phyloP scores from a whole-genome alignment of 2,113 vertebrate genomes.

The Lutjanus erythropterus region DNA sequence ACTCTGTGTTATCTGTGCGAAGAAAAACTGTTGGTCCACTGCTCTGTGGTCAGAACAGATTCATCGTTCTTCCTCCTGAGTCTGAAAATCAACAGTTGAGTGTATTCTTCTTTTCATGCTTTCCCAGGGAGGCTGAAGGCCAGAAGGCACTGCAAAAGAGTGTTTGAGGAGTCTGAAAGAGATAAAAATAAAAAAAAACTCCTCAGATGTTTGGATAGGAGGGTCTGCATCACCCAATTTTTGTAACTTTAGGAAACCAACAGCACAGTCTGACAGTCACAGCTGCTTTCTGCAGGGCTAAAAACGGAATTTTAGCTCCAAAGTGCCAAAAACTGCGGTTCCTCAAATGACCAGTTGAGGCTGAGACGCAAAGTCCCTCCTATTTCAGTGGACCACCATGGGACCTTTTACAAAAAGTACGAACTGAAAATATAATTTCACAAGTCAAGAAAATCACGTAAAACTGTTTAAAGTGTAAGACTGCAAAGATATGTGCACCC shows the following conservation, averaged over 20 bases:
- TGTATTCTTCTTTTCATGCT: neutral
- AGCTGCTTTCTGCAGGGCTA: neutral
- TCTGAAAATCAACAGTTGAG: conserved; percentile 25
- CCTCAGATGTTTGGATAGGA: neutral
- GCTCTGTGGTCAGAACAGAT: conserved; percentile 30
- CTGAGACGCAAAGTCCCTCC: too few relatives aligned
- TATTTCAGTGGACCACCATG: too few relatives aligned
- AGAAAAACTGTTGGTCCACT: conserved; percentile 28
- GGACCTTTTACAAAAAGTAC: too few relatives aligned
- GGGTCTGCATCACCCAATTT: neutral
- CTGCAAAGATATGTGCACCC: too few relatives aligned
- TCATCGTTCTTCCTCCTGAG: conserved; percentile 3
- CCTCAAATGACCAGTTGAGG: too few relatives aligned
- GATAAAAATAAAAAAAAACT: neutral
- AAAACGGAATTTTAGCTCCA: too few relatives aligned
- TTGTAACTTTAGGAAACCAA: neutral
- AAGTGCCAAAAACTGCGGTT: too few relatives aligned
- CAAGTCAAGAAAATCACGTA: too few relatives aligned
- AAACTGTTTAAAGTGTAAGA: too few relatives aligned
- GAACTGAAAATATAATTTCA: too few relatives aligned
- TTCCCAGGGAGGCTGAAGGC: conserved; percentile 6
- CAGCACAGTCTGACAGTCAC: neutral
- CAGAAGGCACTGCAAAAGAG: neutral
- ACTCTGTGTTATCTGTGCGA: conserved; percentile 41
- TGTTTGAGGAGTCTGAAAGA: neutral